These are phyloP conservation scores for Tipula confusa DNA, from an alignment of 2,888 invertebrate genomes.

Conservation along the genomic window DNA sequence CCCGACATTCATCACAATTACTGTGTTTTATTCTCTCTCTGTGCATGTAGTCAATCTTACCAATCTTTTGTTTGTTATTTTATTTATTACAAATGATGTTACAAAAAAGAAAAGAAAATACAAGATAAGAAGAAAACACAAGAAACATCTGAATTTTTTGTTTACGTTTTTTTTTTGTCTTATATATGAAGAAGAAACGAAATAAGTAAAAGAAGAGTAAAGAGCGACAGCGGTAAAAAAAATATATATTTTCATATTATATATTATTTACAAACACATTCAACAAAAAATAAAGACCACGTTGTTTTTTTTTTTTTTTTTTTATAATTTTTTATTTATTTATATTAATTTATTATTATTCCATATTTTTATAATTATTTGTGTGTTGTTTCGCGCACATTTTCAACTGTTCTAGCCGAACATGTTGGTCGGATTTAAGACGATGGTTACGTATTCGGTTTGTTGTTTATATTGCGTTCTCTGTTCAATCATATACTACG, in stretches of 20 bases:
- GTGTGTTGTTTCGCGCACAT: conserved; percentile 20
- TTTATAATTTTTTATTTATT: background rate
- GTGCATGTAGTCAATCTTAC: background rate
- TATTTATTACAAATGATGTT: conserved; percentile 25
- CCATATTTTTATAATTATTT: background rate
- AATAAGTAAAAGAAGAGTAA: conserved; percentile 12
- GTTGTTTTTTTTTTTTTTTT: background rate
- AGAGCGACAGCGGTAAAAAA: background rate
- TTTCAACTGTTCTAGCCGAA: background rate
- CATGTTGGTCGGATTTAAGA: background rate
- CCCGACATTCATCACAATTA: background rate
- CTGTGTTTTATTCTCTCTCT: background rate
- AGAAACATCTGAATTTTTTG: conserved; percentile 25
- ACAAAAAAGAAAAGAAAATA: background rate
- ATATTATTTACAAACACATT: background rate
- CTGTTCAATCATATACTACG: background rate
- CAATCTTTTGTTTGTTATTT: background rate
- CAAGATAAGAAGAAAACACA: background rate
- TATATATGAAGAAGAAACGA: background rate
- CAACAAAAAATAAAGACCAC: background rate
- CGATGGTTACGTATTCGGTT: background rate
- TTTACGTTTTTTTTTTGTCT: conserved; percentile 15
- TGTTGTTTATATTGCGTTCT: conserved; percentile 6
- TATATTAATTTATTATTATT: conserved; percentile 12
- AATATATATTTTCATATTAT: background rate